A percentile compares a stretch with the other conserved stretches of the same genome.
Evolutionary conservation across 1,140 invertebrate genomes (phyloP).

Genomic region (Neoseiulus cucumeris): DNA sequence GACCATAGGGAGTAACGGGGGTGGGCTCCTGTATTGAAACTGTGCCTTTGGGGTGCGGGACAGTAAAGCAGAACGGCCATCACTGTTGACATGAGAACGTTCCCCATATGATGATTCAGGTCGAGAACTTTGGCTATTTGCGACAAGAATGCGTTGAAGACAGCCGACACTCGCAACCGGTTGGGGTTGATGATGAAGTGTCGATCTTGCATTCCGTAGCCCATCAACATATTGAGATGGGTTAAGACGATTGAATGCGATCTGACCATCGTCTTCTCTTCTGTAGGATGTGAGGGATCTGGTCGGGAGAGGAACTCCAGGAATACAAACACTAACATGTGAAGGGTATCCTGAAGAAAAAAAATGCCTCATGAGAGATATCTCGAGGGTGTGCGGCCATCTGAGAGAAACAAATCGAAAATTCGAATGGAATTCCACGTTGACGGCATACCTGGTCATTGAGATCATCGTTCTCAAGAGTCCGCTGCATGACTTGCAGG

Average conservation of each 20-base stretch:
- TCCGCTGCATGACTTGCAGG: constrained; percentile 33
- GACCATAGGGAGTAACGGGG: constrained; percentile 66
- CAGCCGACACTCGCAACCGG: constrained; percentile 63
- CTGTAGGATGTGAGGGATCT: constrained; percentile 50
- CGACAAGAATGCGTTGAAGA: constrained; percentile 85
- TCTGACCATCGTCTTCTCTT: constrained; percentile 53
- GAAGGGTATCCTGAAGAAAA: constrained; percentile 13
- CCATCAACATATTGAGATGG: constrained; percentile 76
- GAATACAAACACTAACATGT: constrained; percentile 16
- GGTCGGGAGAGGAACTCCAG: constrained; percentile 23
- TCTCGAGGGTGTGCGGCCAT: too few relatives aligned
- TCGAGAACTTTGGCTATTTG: constrained; percentile 40
- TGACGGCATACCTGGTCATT: constrained; percentile 15
- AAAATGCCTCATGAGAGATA: constrained; percentile 2
- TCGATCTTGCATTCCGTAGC: constrained; percentile 76
- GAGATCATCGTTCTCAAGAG: constrained; percentile 9
- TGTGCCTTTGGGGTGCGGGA: constrained; percentile 45
- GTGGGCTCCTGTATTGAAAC: constrained; percentile 23
- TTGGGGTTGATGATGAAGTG: constrained; percentile 71
- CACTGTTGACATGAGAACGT: constrained; percentile 58
- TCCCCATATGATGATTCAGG: constrained; percentile 77
- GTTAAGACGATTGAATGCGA: constrained; percentile 63
- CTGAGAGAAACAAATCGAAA: too few relatives aligned
- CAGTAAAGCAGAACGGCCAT: constrained; percentile 68
- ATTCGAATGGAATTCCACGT: constrained; percentile 12